phyloP scores from a whole-genome alignment of 1,140 invertebrate species.

The Atta cephalotes region DNA sequence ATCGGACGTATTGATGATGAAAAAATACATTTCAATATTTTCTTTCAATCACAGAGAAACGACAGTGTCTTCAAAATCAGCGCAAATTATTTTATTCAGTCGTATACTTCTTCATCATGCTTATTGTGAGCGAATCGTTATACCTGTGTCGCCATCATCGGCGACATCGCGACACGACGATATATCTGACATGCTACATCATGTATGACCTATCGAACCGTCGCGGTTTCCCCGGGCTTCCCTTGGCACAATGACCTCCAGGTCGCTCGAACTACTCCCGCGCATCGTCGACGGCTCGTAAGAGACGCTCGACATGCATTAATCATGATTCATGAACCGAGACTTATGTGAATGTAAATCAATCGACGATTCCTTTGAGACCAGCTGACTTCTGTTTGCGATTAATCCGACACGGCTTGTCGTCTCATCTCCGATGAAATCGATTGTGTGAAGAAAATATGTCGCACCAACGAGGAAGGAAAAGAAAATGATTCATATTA shows the following conservation, averaged over 20 bases:
- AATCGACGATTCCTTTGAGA: background rate
- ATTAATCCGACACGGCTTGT: background rate
- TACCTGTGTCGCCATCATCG: background rate
- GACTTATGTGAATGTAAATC: constrained; percentile 9
- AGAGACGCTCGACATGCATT: constrained; percentile 19
- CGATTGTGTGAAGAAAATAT: constrained; percentile 17
- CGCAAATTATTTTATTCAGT: constrained; percentile 56
- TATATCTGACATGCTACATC: constrained; percentile 10
- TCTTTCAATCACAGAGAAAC: background rate
- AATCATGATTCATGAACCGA: constrained; percentile 23
- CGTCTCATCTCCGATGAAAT: constrained; percentile 10
- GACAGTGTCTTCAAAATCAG: constrained; percentile 4
- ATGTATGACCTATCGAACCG: constrained; percentile 56
- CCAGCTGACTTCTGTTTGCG: constrained; percentile 21
- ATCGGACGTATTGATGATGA: background rate
- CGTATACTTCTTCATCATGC: constrained; percentile 31
- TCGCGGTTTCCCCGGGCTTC: constrained; percentile 46
- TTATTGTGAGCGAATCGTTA: constrained; percentile 33
- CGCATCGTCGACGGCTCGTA: background rate
- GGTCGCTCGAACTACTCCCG: background rate
- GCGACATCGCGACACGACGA: constrained; percentile 19
- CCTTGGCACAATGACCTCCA: constrained; percentile 64
- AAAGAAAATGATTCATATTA: background rate
- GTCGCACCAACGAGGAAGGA: background rate
- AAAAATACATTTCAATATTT: background rate